Base-by-base conservation (phyloP, 2,797 vertebrate species). In the Platyrinchus mystaceus region DNA sequence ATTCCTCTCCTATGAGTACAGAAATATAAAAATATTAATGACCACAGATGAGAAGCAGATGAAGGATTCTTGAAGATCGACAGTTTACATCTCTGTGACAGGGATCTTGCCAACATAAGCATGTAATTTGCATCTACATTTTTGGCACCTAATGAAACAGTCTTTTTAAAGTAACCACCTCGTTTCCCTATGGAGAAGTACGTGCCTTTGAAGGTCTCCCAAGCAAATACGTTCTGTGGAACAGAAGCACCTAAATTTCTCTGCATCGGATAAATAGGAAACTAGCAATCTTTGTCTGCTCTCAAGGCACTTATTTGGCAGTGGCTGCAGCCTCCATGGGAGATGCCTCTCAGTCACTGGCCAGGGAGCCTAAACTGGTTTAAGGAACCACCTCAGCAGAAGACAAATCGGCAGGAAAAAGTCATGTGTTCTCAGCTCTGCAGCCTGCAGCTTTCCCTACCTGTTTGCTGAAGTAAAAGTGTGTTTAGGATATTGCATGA, bases 71-170 rank as follows among this genome's bases (percentile, higher is more conserved):
- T 81, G 47, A 88, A 89, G 69, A 75, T 26, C 39, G 71, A 24
- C 23, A 43, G 67, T 41, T 84, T 63, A 69, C 34, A 60, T 63
- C 43, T 74, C 70, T 74, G 2, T 70, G 84, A 87, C 46, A 84
- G 24, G 17, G 20, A 70, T 82, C 60, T 76, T 79, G 92, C 63
- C 68, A 92, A 87, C 41, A 74, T 21, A 93, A 89, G 22, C 30
- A 34, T 2, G 2, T 46, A 53, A 46, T 84, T 89, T 95, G 37
- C 71, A 67, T 82, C 41, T 60, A 46, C 68, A 43, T 74, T 95
- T 93, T 80, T 96, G 87, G 79, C 84, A 87, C 37, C 37, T 63
- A 70, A 87, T 89, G 60, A 93, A 90, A 79, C 27, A 94, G 39
- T 39, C 52, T 84, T 82, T 92, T 94, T 79, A 26, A 91, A 87